Base-by-base conservation (phyloP, 2,888 invertebrate genomes). In the Dexiosoma caninum region DNA sequence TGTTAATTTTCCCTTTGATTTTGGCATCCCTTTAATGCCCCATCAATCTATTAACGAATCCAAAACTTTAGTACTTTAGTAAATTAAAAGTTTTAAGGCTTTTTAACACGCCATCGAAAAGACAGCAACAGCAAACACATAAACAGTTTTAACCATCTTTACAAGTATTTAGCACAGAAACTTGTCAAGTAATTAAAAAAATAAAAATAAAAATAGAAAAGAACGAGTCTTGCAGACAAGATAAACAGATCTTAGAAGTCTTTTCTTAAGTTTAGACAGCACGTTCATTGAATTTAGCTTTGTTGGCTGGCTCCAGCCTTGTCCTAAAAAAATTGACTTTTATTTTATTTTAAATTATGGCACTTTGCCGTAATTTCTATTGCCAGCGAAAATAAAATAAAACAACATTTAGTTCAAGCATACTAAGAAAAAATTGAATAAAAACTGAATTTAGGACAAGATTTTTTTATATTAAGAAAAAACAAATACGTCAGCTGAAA, bases 141-240 rank as follows among this genome's bases (percentile, higher is more conserved):
- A 19, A 53, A 51, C 40, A 32, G 66, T 74, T 57, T 70, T 40
- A 60, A 67, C n/a, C 42, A 66, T 72, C 35, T 60, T 59, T 23
- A 19, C 42, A 37, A 78, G 37, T 42, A 74, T 62, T 79, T 79
- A 70, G 46, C 64, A 62, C 40, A 70, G 64, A 21, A 79, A 79
- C 70, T 79, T 79, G 74, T 62, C 14, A 62, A 75, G 64, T 75
- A 75, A 70, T 79, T 75, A 74, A 79, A 66, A 69, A 69, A 32
- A 59, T n/a, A 53, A 78, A 49, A 21, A 59, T 27, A 51, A 60
- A 44, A 35, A 4, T 2, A 19, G 37, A 23, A 27, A n/a, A 37
- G 0, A 35, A 51, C 44, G 30, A 60, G 60, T 60, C 16, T 27
- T 27, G 16, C 21, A 60, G 30, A 30, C n/a, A n/a, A 9, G 30